Evolutionary conservation across 2,797 vertebrate species (phyloP), one percentile per base, ranked within the genome.

Genomic region (Trachurus trachurus): DNA sequence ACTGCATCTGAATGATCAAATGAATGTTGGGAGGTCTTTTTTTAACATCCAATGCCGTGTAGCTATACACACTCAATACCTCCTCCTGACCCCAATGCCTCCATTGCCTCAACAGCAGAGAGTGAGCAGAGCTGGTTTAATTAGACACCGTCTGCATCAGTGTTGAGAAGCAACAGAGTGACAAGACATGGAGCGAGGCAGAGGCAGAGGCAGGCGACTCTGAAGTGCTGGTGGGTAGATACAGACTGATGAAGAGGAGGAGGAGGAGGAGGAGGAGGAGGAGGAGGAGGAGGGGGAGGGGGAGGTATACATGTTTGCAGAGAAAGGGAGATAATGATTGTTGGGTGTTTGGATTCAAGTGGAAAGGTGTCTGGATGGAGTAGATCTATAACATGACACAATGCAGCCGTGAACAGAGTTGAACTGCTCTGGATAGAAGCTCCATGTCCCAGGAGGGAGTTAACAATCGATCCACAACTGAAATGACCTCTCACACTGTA

Each of bases 171-270:
- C 17, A 47, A 59, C 73, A 74, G 57, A 47, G 81, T 53, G 44
- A 37, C 11, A 50, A 29, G 64, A 69, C 39, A 47, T 1, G 19
- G 57, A 59, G 65, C 2, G 22, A 75, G 71, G 77, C n/a, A 37
- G 67, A 75, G 71, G 77, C n/a, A 37, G 67, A 26, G 26, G 26
- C 26, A 26, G 26, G 57, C 56, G 52, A 66, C 69, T 61, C 71
- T 88, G 72, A 68, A 80, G 76, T 63, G 77, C 56, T 0, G 11
- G 86, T 85, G 85, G 83, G 89, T 76, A 82, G 83, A 81, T 57
- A 74, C 58, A 77, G 81, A 74, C 78, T 67, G 77, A 83, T 59
- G 74, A 66, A 22, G 57, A 78, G 16, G 73, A 56, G n/a, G 81
- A 76, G 6, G 76, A 68, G 58, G 70, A 78, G 79, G 78, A 76